Percentiles rank a stretch among this genome's conserved stretches.
These are phyloP conservation scores for Caretta caretta DNA, from an alignment of 2,113 vertebrate species.

Conservation along the genomic window DNA sequence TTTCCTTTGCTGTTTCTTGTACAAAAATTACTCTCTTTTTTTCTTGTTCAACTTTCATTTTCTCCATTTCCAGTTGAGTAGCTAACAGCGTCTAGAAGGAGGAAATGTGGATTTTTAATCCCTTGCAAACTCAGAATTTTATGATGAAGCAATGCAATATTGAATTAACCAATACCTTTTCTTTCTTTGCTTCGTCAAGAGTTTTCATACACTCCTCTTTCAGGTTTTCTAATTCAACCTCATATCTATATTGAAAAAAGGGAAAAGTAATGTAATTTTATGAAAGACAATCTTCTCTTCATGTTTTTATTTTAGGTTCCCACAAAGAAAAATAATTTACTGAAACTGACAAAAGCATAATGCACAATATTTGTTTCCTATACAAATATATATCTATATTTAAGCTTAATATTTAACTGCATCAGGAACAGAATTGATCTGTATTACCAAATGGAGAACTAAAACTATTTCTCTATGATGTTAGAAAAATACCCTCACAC, in stretches of 20 bases:
- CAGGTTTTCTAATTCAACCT: conserved; percentile 92
- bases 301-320: neutral
- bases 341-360: neutral
- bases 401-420: neutral
- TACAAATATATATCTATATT: neutral
- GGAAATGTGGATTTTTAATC: neutral
- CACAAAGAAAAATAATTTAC: neutral
- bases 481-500: too few relatives aligned
- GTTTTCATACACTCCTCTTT: conserved; percentile 89
- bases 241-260: conserved; percentile 80
- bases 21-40: conserved; percentile 93
- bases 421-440: too few relatives aligned
- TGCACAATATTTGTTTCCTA: neutral
- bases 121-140: neutral
- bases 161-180: conserved; percentile 88
- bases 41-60: conserved; percentile 98
- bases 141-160: neutral
- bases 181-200: conserved; percentile 92
- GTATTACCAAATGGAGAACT: too few relatives aligned
- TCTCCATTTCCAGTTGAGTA: conserved; percentile 98
- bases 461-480: too few relatives aligned
- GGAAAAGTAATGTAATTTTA: neutral
- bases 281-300: neutral
- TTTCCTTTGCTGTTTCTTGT: conserved; percentile 94
- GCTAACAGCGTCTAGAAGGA: conserved; percentile 84